phyloP scores from a whole-genome alignment of 53 echinoderm and acorn worm genomes.

The Paracentrotus lividus region DNA sequence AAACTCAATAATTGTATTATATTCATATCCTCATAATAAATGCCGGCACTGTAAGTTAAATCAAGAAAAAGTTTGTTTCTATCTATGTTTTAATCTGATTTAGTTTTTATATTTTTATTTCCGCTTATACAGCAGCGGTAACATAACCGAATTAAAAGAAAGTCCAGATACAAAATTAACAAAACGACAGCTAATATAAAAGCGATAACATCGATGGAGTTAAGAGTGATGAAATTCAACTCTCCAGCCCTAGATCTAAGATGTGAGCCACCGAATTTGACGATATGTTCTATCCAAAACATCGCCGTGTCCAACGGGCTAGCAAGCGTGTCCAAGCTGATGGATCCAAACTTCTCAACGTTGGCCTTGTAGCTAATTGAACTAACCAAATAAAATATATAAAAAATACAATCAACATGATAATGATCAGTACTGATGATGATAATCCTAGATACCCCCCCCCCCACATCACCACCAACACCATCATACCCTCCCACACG shows the following conservation, averaged over 20 bases:
- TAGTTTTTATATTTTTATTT: neutral
- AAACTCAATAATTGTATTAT: no score
- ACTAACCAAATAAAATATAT: no score
- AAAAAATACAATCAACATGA: no score
- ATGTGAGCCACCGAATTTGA: slow-evolving; percentile 82
- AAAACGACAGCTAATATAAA: neutral
- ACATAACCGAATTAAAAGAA: neutral
- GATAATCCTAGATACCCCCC: no score
- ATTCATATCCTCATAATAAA: no score
- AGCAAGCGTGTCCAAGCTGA: slow-evolving; percentile 67
- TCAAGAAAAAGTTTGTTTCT: no score
- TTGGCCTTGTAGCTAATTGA: slow-evolving; percentile 78
- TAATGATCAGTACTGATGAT: no score
- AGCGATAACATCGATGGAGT: slow-evolving; percentile 9
- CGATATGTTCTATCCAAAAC: slow-evolving; percentile 84
- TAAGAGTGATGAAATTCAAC: neutral
- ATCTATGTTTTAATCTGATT: slow-evolving; percentile 44
- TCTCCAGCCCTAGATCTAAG: slow-evolving; percentile 67
- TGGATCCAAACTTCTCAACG: slow-evolving; percentile 72
- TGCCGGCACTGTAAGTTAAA: no score
- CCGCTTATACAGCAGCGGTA: neutral
- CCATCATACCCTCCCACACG: no score
- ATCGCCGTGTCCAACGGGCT: slow-evolving; percentile 77
- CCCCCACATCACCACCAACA: no score
- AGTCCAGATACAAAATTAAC: neutral